These are phyloP conservation scores for Axis porcinus DNA, from an alignment of 2,113 vertebrate species.

Conservation along the genomic window DNA sequence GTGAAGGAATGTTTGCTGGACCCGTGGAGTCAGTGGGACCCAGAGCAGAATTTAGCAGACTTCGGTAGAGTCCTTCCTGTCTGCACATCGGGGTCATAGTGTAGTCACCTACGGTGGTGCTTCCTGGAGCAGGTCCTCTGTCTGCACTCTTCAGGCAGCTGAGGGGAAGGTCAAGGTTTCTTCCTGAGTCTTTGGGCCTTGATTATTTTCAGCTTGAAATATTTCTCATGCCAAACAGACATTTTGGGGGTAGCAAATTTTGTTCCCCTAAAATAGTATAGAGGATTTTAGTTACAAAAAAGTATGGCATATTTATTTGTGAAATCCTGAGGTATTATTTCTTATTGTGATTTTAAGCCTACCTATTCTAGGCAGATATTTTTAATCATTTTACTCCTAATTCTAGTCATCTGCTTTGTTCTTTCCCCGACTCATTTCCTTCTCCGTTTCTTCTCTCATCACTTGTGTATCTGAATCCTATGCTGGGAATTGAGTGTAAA, in stretches of 20 bases:
- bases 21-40: background rate
- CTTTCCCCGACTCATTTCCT: background rate
- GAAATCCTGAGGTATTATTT: background rate
- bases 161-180: background rate
- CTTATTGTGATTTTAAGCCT: background rate
- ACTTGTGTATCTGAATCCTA: conserved; percentile 11
- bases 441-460: background rate
- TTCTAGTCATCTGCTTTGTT: background rate
- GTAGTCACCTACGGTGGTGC: background rate
- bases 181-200: background rate
- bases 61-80: background rate
- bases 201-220: background rate
- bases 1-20: background rate
- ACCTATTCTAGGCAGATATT: background rate
- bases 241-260: background rate
- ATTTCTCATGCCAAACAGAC: background rate
- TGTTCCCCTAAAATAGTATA: background rate
- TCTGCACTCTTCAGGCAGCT: background rate
- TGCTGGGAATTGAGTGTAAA: conserved; percentile 41
- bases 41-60: background rate
- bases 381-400: background rate
- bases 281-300: background rate
- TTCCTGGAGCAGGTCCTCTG: background rate
- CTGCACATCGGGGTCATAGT: fast-evolving
- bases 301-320: background rate